These are phyloP conservation scores for Drosophila arawakana DNA, from an alignment of 1,140 invertebrate species.

Conservation along the genomic window DNA sequence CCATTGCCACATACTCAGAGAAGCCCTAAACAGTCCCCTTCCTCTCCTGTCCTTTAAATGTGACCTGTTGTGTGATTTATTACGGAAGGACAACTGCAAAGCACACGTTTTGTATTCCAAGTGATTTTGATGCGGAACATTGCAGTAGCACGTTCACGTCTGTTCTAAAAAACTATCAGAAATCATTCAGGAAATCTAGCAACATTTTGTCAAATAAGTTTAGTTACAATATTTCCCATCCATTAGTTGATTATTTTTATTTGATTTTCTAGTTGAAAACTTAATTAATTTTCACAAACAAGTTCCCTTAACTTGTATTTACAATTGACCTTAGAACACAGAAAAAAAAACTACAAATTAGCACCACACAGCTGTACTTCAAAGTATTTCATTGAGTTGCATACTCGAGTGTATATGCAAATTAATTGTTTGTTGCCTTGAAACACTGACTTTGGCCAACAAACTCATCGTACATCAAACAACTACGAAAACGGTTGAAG, in stretches of 20 bases:
- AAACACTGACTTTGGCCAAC: slow-evolving; percentile 37
- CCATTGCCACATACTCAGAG: slow-evolving; percentile 20
- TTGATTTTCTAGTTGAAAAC: not conserved
- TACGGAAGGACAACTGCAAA: not conserved
- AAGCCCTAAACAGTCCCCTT: not conserved
- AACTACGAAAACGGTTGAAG: not conserved
- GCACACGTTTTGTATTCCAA: slow-evolving; percentile 42
- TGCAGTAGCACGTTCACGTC: slow-evolving; percentile 24
- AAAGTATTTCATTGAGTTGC: slow-evolving; percentile 10
- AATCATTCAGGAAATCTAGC: slow-evolving; percentile 3
- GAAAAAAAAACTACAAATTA: not conserved
- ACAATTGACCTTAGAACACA: not conserved
- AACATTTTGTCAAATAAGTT: not conserved
- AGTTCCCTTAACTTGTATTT: not conserved
- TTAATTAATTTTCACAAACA: not conserved
- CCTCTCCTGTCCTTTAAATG: not conserved
- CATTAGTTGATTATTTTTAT: not conserved
- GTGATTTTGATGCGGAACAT: slow-evolving; percentile 28
- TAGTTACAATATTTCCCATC: not conserved
- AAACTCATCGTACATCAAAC: slow-evolving; percentile 30
- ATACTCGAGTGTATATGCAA: not conserved
- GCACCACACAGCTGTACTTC: not conserved
- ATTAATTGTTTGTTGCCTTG: slow-evolving; percentile 25
- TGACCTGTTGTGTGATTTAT: slow-evolving; percentile 56
- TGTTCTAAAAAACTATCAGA: slow-evolving; percentile 44